phyloP scores from a whole-genome alignment of 1,140 invertebrate species.

The Asobara japonica region DNA sequence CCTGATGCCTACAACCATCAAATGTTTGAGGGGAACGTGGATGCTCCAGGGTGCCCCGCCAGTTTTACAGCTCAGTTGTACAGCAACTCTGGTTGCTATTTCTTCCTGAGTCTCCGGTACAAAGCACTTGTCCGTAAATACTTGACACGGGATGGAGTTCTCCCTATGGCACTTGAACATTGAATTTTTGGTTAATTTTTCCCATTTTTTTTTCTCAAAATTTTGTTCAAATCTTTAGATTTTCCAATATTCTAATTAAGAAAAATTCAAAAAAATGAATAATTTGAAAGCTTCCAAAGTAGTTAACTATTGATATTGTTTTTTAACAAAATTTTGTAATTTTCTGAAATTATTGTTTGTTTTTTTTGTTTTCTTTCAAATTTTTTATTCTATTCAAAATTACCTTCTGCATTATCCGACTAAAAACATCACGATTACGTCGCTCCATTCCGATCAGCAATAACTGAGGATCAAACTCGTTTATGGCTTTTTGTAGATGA shows the following conservation, averaged over 20 bases:
- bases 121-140: neutral
- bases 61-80: conserved; percentile 6
- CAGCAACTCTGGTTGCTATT: neutral
- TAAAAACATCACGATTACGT: neutral
- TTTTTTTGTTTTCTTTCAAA: too few species aligned
- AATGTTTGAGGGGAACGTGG: neutral
- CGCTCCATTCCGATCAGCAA: neutral
- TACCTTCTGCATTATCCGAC: neutral
- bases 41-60: neutral
- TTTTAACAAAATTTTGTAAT: too few species aligned
- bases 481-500: neutral
- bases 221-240: too few species aligned
- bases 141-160: neutral
- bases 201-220: too few species aligned
- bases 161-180: neutral
- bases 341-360: too few species aligned
- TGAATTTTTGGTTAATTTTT: too few species aligned
- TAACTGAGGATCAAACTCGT: neutral
- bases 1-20: conserved; percentile 84
- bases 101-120: neutral
- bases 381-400: too few species aligned
- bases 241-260: too few species aligned
- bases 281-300: too few species aligned
- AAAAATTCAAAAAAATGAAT: too few species aligned
- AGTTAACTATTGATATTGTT: too few species aligned